Evolutionary conservation across 2,113 vertebrate genomes (phyloP).

Genomic region (Regulus satrapa): DNA sequence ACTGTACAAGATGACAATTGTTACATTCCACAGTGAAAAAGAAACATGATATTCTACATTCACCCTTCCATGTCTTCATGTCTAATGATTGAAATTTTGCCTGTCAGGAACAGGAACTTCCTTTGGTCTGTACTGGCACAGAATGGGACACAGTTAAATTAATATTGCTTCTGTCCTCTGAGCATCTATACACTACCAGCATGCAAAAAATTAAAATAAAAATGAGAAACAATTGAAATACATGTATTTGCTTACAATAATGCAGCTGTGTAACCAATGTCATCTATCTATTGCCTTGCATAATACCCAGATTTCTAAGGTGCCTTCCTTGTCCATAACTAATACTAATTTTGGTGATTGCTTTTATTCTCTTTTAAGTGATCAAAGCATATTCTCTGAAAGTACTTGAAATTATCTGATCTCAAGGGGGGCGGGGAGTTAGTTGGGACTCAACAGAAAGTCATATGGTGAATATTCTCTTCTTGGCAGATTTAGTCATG

Average conservation of each 20-base stretch:
- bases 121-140: neutral
- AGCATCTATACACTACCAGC: neutral
- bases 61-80: neutral
- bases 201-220: neutral
- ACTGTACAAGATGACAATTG: neutral
- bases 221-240: neutral
- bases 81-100: neutral
- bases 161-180: neutral
- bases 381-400: neutral
- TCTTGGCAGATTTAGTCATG: conserved; percentile 3
- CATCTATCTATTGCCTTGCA: neutral
- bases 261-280: neutral
- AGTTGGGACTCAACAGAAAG: neutral
- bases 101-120: neutral
- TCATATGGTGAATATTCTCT: neutral
- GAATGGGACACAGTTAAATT: neutral
- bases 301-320: neutral
- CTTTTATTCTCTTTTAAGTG: neutral
- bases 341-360: neutral
- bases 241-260: neutral
- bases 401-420: neutral
- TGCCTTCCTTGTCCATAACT: neutral
- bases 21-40: neutral
- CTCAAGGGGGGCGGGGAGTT: neutral
- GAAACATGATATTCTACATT: neutral